phyloP scores from a whole-genome alignment of 2,888 invertebrate genomes.

The Dicyrtoma fusca region DNA sequence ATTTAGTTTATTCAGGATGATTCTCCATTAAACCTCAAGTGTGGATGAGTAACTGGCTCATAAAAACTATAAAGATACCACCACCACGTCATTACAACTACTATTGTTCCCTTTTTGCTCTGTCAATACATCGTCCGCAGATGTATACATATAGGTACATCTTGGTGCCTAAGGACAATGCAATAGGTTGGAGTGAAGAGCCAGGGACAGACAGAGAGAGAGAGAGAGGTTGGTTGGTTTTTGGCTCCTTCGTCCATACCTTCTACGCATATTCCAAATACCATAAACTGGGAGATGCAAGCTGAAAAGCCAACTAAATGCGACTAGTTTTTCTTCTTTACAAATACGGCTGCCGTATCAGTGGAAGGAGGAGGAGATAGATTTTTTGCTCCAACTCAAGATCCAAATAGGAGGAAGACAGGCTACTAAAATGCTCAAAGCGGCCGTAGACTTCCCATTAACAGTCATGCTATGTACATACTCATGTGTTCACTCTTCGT shows the following conservation, averaged over 20 bases:
- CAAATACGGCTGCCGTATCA: slow-evolving; percentile 31
- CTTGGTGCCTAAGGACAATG: no score
- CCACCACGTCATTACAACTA: no score
- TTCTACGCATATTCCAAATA: slow-evolving; percentile 37
- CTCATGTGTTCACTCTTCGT: background rate
- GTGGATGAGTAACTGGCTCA: no score
- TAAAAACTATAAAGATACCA: no score
- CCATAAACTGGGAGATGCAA: slow-evolving; percentile 19
- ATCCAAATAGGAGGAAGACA: slow-evolving; percentile 34
- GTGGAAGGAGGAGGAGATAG: slow-evolving; percentile 37
- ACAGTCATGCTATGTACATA: background rate
- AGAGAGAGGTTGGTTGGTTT: background rate
- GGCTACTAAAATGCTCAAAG: slow-evolving; percentile 15
- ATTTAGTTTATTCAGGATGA: no score
- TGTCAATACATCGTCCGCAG: no score
- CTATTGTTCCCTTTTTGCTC: no score
- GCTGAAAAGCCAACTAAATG: slow-evolving; percentile 39
- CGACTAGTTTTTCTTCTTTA: slow-evolving; percentile 28
- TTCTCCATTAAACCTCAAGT: no score
- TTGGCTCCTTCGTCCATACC: background rate
- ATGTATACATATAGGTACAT: no score
- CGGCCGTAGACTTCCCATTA: background rate
- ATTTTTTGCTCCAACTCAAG: slow-evolving; percentile 29
- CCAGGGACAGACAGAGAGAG: no score
- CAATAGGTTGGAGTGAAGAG: background rate